Conservation (phyloP, 2,888 invertebrate species). For the Serrognathus titanus region DNA sequence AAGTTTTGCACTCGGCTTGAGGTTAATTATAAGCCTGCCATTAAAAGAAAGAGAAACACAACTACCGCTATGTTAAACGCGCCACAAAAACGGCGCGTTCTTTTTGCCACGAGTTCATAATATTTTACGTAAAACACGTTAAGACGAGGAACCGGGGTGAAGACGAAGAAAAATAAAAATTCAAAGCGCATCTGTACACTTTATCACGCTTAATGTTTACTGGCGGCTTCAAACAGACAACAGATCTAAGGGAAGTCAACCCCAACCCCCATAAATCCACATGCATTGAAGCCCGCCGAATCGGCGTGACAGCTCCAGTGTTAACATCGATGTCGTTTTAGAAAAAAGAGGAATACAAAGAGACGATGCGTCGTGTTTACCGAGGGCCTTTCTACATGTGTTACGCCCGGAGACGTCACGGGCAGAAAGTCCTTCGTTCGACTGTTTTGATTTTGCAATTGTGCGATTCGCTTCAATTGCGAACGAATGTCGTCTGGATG, state of each 20-base stretch:
- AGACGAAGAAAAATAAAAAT: constrained; percentile 15
- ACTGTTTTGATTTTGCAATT: constrained; percentile 15
- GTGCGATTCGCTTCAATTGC: constrained; percentile 2
- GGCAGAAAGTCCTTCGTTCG: constrained; percentile 23
- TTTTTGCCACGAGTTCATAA: not conserved
- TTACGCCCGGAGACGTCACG: constrained; percentile 29
- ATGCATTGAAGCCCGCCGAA: constrained; percentile 33
- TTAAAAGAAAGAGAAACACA: not conserved
- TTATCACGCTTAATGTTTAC: constrained; percentile 27
- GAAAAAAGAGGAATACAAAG: constrained; percentile 36
- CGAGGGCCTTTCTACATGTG: constrained; percentile 35
- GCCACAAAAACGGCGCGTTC: not conserved
- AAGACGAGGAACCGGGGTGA: not conserved
- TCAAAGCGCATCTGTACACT: constrained; percentile 19
- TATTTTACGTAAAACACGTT: not conserved
- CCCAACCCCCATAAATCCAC: constrained; percentile 34
- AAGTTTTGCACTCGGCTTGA: not conserved
- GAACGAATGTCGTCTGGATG: too few relatives aligned
- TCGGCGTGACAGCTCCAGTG: constrained; percentile 39
- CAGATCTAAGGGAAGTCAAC: constrained; percentile 18
- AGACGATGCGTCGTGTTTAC: constrained; percentile 42
- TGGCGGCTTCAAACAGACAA: constrained; percentile 20
- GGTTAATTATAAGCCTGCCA: not conserved
- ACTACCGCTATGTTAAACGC: not conserved
- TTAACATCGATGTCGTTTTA: constrained; percentile 40